phyloP scores from a whole-genome alignment of 2,888 invertebrate genomes.

The Temnothorax rugatulus region DNA sequence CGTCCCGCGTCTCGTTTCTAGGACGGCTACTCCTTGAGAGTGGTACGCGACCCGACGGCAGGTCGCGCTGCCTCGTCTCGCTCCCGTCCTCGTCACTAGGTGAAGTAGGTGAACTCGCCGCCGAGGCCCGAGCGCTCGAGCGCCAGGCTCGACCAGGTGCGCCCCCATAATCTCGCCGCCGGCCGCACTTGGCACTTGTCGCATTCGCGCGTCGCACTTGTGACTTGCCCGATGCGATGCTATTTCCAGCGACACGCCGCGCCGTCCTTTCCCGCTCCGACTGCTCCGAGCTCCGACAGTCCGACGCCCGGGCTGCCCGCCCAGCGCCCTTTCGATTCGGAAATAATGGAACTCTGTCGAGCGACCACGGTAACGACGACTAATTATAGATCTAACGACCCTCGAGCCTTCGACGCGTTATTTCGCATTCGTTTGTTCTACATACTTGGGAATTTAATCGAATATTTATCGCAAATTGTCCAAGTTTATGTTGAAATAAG shows the following conservation, averaged over 20 bases:
- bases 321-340: background rate
- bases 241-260: conserved; percentile 22
- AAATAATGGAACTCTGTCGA: conserved; percentile 17
- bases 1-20: conserved; percentile 21
- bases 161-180: conserved; percentile 1
- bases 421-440: background rate
- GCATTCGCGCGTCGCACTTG: conserved; percentile 14
- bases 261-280: conserved; percentile 9
- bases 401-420: background rate
- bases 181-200: conserved; percentile 45
- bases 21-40: conserved; percentile 38
- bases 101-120: background rate
- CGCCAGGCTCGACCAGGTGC: conserved; percentile 20
- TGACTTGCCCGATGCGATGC: conserved; percentile 21
- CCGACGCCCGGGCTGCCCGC: background rate
- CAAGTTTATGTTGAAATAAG: background rate
- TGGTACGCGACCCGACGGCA: conserved; percentile 61
- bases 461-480: background rate
- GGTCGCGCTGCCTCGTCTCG: conserved; percentile 65
- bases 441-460: background rate
- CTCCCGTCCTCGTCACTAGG: background rate
- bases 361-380: background rate
- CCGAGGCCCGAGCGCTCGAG: too few relatives aligned
- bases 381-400: conserved; percentile 34
- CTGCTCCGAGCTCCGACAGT: background rate